Conservation (phyloP, 2,113 vertebrate species). For the Eubucco bourcierii region DNA sequence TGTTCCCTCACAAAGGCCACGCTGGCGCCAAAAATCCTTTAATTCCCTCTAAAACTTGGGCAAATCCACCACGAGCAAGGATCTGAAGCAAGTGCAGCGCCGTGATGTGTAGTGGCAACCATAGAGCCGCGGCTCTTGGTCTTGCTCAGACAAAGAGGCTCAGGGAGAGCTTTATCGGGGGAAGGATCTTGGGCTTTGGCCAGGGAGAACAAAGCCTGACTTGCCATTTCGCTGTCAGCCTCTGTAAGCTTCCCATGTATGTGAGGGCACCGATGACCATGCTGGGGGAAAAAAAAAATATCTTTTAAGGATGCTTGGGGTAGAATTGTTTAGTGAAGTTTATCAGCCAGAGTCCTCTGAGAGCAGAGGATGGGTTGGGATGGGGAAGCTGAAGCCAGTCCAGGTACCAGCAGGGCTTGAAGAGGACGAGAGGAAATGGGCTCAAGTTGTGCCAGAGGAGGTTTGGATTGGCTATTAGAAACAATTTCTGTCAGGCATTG, state of each 20-base stretch:
- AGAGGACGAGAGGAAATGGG: no score
- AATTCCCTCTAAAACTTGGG: not conserved
- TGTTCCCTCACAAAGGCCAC: not conserved
- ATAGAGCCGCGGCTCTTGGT: rapidly evolving
- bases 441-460: no score
- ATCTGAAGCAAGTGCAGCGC: not conserved
- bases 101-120: not conserved
- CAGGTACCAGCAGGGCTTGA: not conserved
- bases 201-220: conserved; percentile 19
- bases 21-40: conserved; percentile 30
- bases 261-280: not conserved
- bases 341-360: not conserved
- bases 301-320: not conserved
- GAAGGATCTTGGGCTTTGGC: conserved; percentile 32
- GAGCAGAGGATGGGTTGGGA: not conserved
- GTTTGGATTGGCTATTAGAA: no score
- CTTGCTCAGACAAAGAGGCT: not conserved
- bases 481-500: no score
- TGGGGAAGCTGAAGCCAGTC: rapidly evolving
- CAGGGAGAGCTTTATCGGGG: not conserved
- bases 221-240: not conserved
- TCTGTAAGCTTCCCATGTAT: not conserved
- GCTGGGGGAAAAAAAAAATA: not conserved
- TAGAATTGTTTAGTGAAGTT: not conserved
- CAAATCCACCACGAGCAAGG: not conserved